These are phyloP conservation scores for Hybognathus amarus DNA, from an alignment of 2,797 vertebrate genomes.

Conservation along the genomic window DNA sequence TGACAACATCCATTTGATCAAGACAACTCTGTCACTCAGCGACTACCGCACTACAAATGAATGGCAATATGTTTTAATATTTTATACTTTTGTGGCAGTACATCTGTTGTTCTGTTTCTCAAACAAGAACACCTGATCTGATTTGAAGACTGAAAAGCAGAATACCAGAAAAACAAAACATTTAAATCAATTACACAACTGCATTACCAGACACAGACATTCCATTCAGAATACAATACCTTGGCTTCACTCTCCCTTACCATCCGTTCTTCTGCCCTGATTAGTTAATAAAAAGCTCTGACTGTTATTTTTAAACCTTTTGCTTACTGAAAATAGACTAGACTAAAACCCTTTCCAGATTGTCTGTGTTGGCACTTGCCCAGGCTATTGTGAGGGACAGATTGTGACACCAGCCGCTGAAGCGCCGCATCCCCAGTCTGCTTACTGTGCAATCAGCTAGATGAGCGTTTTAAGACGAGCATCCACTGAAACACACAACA, in stretches of 20 bases:
- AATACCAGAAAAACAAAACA: neutral
- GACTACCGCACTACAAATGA: neutral
- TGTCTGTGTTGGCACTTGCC: slow-evolving; percentile 57
- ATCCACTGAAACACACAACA: slow-evolving; percentile 51
- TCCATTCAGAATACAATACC: slow-evolving; percentile 21
- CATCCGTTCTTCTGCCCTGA: neutral
- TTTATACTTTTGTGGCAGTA: neutral
- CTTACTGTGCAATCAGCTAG: slow-evolving; percentile 60
- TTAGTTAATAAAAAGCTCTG: slow-evolving; percentile 24
- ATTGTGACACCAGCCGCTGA: slow-evolving; percentile 53
- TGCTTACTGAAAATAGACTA: slow-evolving; percentile 55
- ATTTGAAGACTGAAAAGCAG: neutral
- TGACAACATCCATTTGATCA: slow-evolving; percentile 72
- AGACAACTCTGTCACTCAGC: slow-evolving; percentile 67
- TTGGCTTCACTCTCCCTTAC: slow-evolving; percentile 2
- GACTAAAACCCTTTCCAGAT: slow-evolving; percentile 59
- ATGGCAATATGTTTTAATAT: neutral
- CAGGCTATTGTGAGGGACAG: slow-evolving; percentile 63
- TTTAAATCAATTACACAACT: neutral
- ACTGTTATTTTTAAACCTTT: slow-evolving; percentile 28
- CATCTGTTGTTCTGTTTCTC: neutral
- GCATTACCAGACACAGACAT: slow-evolving; percentile 20
- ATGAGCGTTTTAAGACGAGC: slow-evolving; percentile 57
- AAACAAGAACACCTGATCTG: neutral
- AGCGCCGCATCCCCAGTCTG: slow-evolving; percentile 53